phyloP scores from a whole-genome alignment of 2,888 invertebrate genomes.

The Diarsia brunnea region DNA sequence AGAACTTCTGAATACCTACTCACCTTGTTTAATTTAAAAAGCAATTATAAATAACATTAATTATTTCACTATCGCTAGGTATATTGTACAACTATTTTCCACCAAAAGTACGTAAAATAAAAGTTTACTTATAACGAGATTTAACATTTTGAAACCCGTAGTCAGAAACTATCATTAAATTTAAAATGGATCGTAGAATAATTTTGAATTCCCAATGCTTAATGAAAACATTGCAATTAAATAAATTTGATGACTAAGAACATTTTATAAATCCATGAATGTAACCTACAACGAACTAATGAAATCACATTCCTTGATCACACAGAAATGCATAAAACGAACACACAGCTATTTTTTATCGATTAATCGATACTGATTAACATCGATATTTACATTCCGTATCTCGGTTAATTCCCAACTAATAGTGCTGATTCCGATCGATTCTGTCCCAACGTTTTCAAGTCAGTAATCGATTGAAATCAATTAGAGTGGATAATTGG shows the following conservation, averaged over 20 bases:
- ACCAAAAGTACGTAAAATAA: not conserved
- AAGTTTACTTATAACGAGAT: not conserved
- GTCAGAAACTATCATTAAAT: no score
- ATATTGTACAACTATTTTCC: no score
- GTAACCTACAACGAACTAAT: slow-evolving; percentile 22
- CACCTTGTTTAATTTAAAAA: slow-evolving; percentile 8
- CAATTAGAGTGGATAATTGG: slow-evolving; percentile 61
- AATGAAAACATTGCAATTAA: slow-evolving; percentile 25
- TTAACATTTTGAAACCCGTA: not conserved
- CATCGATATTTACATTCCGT: slow-evolving; percentile 66
- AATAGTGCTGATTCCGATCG: slow-evolving; percentile 65
- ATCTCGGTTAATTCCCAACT: slow-evolving; percentile 57
- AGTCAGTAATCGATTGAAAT: slow-evolving; percentile 63
- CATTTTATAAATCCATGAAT: slow-evolving; percentile 24
- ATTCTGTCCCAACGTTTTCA: slow-evolving; percentile 61
- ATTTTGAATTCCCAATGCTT: not conserved
- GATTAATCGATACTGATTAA: slow-evolving; percentile 59
- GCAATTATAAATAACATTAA: not conserved
- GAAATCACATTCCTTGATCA: slow-evolving; percentile 41
- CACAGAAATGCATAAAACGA: slow-evolving; percentile 34
- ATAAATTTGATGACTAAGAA: slow-evolving; percentile 6
- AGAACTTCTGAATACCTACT: no score
- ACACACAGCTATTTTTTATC: slow-evolving; percentile 41
- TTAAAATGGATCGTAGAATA: not conserved
- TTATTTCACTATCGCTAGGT: no score